phyloP scores from a whole-genome alignment of 2,888 invertebrate genomes.

The Xanthostigma xanthostigma region DNA sequence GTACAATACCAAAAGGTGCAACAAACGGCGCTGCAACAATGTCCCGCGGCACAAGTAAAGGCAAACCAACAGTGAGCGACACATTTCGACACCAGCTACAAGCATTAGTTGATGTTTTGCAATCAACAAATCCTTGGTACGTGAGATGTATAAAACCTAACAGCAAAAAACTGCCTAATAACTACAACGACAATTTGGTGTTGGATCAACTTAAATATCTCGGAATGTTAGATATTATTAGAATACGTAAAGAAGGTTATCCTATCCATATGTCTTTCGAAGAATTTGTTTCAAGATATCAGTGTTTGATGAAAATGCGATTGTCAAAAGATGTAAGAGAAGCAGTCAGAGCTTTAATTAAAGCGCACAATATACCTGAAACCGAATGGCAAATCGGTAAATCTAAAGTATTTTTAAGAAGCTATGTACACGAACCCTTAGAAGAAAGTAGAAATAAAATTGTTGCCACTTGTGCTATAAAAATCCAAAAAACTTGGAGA shows the following conservation, averaged over 20 bases:
- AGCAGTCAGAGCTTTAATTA: conserved; percentile 37
- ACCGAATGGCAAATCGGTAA: conserved; percentile 82
- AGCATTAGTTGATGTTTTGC: conserved; percentile 75
- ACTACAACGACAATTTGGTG: conserved; percentile 66
- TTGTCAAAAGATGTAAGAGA: conserved; percentile 32
- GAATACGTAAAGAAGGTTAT: conserved; percentile 79
- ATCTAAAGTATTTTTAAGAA: conserved; percentile 71
- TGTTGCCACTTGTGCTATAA: conserved; percentile 50
- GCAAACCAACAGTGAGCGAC: conserved; percentile 79
- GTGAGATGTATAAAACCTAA: conserved; percentile 89
- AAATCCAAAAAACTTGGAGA: conserved; percentile 63
- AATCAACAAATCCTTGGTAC: conserved; percentile 84
- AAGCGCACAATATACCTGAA: conserved; percentile 47
- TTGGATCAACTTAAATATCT: conserved; percentile 78
- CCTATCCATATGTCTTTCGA: conserved; percentile 70
- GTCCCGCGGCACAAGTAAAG: conserved; percentile 75
- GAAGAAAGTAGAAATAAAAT: conserved; percentile 63
- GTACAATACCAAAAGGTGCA: conserved; percentile 22
- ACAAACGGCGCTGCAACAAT: conserved; percentile 37
- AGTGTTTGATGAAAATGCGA: conserved; percentile 43
- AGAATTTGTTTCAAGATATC: conserved; percentile 61
- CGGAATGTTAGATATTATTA: conserved; percentile 86
- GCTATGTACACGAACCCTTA: conserved; percentile 67
- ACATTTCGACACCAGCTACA: conserved; percentile 79
- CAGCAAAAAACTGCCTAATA: conserved; percentile 62